Evolutionary conservation across 1,140 invertebrate species (phyloP), one percentile per base, ranked within the genome.

Genomic region (Listronotus bonariensis): DNA sequence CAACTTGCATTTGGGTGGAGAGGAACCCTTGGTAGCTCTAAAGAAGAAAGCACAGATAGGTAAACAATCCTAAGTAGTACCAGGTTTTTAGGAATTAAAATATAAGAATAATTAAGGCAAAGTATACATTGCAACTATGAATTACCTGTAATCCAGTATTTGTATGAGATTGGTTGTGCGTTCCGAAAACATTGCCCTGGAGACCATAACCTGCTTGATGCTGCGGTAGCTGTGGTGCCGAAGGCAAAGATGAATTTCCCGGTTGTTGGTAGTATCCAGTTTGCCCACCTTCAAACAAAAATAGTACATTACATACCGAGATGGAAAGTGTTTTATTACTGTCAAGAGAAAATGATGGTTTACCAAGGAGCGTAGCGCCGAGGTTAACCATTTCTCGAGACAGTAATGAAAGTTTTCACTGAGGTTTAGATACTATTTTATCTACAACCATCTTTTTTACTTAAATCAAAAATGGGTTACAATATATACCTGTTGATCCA

Each of bases 191-290:
- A 48, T 72, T 77, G n/a, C 72, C 72, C 65, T 77, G 77, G 14
- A 77, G 67, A 15, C 77, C 77, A 54, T 73, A 77, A 26, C 77
- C 73, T 9, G 76, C 68, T 61, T 77, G 77, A 55, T 77, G 75
- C 56, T 76, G 77, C 45, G 72, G 71, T 32, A 75, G 60, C 40
- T 72, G 76, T n/a, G 69, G 74, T 10, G 75, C 74, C 18, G 68
- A 72, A 4, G 42, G 53, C 18, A 76, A 41, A 12, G 72, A 70
- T 12, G 76, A 77, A 65, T 63, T 77, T 14, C 72, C 75, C 8
- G 77, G 76, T 63, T 76, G 76, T 69, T 77, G 77, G 62, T 73
- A 78, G 55, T 75, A 78, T 11, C 76, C 77, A 49, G 72, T 74
- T 55, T 78, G 77, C n/a, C 72, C 77, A 34, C 73, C 76, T 76